Conservation (phyloP, 2,797 vertebrate species). For the Amblyopsis hoosieri region DNA sequence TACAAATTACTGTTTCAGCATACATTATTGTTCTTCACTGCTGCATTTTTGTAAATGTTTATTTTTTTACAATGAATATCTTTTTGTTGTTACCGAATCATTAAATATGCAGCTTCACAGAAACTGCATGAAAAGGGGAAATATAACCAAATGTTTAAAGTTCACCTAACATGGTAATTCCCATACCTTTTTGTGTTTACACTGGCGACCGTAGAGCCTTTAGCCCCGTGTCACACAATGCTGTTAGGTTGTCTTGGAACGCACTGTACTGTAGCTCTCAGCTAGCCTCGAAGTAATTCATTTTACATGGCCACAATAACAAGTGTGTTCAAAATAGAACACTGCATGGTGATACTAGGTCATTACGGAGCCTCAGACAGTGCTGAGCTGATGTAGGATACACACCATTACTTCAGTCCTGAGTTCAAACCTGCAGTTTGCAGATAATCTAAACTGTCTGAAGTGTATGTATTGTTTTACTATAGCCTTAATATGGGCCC, state of each 20-base stretch:
- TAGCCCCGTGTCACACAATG: not conserved
- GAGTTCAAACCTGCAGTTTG: conserved; percentile 1
- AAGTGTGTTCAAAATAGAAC: conserved; percentile 56
- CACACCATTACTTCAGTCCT: conserved; percentile 8
- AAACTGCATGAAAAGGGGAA: too few relatives aligned
- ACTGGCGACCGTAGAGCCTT: too few relatives aligned
- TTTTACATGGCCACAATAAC: conserved; percentile 62
- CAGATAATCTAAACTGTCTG: conserved; percentile 10
- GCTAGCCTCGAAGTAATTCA: conserved; percentile 49
- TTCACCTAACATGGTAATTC: too few relatives aligned
- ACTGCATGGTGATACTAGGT: conserved; percentile 32
- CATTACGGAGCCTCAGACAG: conserved; percentile 40
- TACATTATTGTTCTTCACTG: conserved; percentile 13
- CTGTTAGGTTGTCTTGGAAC: conserved; percentile 21
- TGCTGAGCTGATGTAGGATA: conserved; percentile 15
- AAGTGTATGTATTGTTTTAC: conserved; percentile 10
- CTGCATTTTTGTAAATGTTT: not conserved
- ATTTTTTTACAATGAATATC: too few relatives aligned
- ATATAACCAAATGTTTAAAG: too few relatives aligned
- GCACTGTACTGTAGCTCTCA: conserved; percentile 26
- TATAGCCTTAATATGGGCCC: conserved; percentile 19
- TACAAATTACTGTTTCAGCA: conserved; percentile 18
- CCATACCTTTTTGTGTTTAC: too few relatives aligned
- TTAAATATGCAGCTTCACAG: too few relatives aligned
- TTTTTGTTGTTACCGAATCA: too few relatives aligned